These are phyloP conservation scores for Sitta carolinensis DNA, from an alignment of 2,797 vertebrate genomes.

Conservation along the genomic window DNA sequence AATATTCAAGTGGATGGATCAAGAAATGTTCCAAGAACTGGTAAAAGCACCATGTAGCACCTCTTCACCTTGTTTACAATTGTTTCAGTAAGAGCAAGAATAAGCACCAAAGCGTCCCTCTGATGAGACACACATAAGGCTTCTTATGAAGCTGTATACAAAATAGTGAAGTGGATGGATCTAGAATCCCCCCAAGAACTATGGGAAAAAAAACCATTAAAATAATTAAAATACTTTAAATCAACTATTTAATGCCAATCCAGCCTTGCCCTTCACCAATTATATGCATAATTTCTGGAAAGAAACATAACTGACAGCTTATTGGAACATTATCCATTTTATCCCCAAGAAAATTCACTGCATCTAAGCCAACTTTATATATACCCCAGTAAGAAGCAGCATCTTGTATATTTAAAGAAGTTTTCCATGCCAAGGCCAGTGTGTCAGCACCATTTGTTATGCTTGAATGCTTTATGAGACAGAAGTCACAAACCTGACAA, in stretches of 20 bases:
- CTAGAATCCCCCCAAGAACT: neutral
- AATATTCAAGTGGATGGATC: neutral
- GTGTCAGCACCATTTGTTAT: slow-evolving; percentile 17
- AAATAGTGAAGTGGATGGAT: neutral
- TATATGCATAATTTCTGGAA: neutral
- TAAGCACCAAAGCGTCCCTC: neutral
- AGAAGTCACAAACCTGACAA: slow-evolving; percentile 4
- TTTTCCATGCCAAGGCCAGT: neutral
- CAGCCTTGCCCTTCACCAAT: neutral
- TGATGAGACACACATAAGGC: neutral
- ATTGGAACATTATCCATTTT: neutral
- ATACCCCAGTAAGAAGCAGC: neutral
- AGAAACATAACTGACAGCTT: neutral
- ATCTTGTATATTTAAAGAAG: slow-evolving; percentile 18
- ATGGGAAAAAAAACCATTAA: neutral
- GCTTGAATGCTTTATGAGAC: neutral
- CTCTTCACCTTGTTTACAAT: neutral
- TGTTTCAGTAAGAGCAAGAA: neutral
- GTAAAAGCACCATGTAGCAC: neutral
- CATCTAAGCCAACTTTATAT: neutral
- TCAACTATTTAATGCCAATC: neutral
- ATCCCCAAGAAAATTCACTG: neutral
- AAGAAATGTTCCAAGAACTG: neutral
- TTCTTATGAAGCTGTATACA: neutral
- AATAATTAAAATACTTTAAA: neutral